Conservation (phyloP, 2,797 vertebrate species). For the Rhinella marina region DNA sequence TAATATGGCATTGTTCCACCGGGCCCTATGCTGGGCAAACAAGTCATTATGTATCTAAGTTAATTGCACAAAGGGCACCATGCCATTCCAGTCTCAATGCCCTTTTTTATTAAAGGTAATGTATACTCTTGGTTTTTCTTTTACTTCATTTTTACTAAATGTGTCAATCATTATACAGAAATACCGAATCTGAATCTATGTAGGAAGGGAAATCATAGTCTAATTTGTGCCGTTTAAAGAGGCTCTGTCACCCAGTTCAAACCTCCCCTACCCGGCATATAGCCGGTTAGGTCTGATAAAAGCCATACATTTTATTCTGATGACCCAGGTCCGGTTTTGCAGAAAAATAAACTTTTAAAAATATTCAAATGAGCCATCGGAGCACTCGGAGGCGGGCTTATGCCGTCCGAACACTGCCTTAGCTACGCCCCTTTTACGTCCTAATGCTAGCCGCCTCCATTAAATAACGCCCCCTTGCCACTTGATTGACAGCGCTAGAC, state of each 20-base stretch:
- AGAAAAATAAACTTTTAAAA: no score
- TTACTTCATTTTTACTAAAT: slow-evolving; percentile 8
- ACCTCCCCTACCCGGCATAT: neutral
- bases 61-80: slow-evolving; percentile 37
- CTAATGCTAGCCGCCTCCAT: no score
- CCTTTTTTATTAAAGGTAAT: neutral
- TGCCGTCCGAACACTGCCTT: no score
- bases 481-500: no score
- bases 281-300: no score
- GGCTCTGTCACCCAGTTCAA: neutral
- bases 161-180: neutral
- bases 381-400: no score
- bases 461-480: no score
- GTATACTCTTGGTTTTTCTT: slow-evolving; percentile 2
- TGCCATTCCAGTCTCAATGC: neutral
- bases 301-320: no score
- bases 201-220: neutral
- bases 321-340: no score
- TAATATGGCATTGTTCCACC: slow-evolving; percentile 15
- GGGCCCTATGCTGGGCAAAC: slow-evolving; percentile 40
- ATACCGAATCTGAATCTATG: neutral
- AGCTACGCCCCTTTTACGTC: no score
- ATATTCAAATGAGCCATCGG: no score
- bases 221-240: neutral
- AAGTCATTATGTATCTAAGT: slow-evolving; percentile 42